Evolutionary conservation across 2,113 vertebrate species (phyloP).

Genomic region (Ailurus styani): DNA sequence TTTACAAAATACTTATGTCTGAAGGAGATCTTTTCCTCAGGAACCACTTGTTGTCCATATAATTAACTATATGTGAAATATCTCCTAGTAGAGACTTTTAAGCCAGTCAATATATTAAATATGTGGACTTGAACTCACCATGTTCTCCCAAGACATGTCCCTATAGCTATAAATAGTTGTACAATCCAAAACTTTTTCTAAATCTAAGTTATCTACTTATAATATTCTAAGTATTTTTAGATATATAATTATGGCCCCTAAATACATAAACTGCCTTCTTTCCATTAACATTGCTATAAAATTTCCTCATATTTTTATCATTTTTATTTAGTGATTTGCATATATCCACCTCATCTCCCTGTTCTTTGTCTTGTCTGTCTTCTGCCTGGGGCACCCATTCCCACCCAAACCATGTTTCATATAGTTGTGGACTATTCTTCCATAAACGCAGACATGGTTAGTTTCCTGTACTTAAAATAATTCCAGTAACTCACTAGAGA

Average conservation of each 20-base stretch:
- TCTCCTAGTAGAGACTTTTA: not conserved
- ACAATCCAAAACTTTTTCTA: not conserved
- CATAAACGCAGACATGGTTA: not conserved
- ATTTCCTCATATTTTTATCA: not conserved
- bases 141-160: not conserved
- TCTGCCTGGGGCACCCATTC: not conserved
- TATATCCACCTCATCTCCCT: not conserved
- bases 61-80: not conserved
- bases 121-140: not conserved
- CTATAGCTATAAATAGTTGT: not conserved
- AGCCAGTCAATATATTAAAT: not conserved
- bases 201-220: not conserved
- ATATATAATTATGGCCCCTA: not conserved
- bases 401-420: not conserved
- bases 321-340: not conserved
- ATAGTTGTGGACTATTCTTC: not conserved
- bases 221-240: not conserved
- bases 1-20: not conserved
- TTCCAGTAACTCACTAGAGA: not conserved
- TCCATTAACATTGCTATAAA: not conserved
- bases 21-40: not conserved
- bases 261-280: not conserved
- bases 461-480: not conserved
- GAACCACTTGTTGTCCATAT: not conserved
- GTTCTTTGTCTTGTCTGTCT: not conserved